Evolutionary conservation across 2,113 vertebrate species (phyloP).

Genomic region (Nasalis larvatus): DNA sequence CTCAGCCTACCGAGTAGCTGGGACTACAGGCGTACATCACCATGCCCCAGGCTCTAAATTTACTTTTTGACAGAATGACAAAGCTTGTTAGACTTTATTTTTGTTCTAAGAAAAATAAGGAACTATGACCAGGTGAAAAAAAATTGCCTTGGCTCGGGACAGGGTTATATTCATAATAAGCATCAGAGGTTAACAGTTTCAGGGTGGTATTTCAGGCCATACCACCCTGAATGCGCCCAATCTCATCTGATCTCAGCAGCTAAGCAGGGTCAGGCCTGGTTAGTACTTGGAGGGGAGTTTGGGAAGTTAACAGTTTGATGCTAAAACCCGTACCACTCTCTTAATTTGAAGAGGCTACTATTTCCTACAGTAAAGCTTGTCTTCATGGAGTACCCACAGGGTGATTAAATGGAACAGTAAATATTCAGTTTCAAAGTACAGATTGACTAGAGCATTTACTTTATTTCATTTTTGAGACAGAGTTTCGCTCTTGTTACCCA

Average conservation of each 20-base stretch:
- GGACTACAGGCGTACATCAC: no score
- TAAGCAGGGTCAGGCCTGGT: no score
- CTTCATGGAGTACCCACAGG: neutral
- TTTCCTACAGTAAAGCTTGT: neutral
- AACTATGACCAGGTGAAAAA: neutral
- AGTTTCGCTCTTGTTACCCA: no score
- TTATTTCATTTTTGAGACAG: no score
- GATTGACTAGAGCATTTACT: neutral
- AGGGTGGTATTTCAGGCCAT: no score
- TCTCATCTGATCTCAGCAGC: no score
- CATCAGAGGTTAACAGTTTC: neutral
- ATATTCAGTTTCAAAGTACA: neutral
- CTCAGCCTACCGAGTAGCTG: neutral
- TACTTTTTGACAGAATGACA: slow-evolving; percentile 14
- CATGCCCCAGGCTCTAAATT: neutral
- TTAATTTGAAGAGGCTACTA: neutral
- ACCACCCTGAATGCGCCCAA: no score
- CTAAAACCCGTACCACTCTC: neutral
- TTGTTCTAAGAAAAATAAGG: slow-evolving; percentile 30
- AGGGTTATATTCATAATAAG: neutral
- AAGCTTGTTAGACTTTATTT: neutral
- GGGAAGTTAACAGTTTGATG: neutral
- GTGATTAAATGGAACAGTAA: neutral
- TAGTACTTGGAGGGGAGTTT: no score
- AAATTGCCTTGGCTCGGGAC: neutral